phyloP scores from a whole-genome alignment of 23 tunicate genomes.

The Ascidia mentula region DNA sequence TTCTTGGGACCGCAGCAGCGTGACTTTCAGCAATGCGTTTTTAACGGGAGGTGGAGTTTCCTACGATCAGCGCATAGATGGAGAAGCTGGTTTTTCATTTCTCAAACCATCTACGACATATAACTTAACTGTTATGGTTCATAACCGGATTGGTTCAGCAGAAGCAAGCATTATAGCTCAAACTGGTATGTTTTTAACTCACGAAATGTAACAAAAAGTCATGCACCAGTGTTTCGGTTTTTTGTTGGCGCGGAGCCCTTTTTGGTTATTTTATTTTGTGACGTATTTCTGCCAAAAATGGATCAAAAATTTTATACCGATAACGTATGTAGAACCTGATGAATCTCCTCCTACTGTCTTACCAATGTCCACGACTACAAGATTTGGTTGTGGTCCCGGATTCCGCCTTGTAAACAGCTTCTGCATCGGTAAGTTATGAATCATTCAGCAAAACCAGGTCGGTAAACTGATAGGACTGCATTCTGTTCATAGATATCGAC shows the following conservation, averaged over 20 bases:
- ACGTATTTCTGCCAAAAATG: neutral
- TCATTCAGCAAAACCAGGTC: too few relatives aligned
- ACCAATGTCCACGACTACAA: neutral
- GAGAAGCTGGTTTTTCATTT: neutral
- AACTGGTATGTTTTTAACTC: neutral
- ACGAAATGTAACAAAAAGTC: too few relatives aligned
- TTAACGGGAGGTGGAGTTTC: neutral
- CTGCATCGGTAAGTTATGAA: neutral
- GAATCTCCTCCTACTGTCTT: neutral
- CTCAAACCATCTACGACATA: neutral
- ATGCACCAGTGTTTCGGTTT: too few relatives aligned
- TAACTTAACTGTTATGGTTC: neutral
- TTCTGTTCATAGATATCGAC: neutral
- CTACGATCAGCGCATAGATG: neutral
- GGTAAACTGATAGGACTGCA: too few relatives aligned
- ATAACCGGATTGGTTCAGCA: neutral
- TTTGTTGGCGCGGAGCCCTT: too few relatives aligned
- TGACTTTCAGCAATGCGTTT: neutral
- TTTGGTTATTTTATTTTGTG: too few relatives aligned
- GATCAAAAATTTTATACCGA: too few relatives aligned
- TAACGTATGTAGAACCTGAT: too few relatives aligned
- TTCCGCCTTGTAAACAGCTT: neutral
- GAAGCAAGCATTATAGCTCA: neutral
- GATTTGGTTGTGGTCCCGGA: neutral
- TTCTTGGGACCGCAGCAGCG: neutral